Base-by-base conservation (phyloP, 2,888 invertebrate genomes). In the Lepetodrilus schrolli region DNA sequence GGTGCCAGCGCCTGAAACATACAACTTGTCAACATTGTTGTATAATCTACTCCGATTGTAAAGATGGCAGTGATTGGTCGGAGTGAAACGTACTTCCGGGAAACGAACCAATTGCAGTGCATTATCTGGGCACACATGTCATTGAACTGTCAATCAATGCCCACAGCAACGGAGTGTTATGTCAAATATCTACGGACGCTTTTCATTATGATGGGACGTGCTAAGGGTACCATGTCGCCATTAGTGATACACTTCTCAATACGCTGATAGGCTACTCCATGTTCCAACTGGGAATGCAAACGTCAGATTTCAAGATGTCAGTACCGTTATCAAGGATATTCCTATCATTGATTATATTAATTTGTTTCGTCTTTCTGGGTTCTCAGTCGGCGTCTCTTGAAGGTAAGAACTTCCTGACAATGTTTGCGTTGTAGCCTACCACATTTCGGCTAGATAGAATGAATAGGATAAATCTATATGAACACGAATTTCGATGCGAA, bases 1-100 rank as follows among this genome's bases (percentile, higher is more conserved):
- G 58, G n/a, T 26, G 30, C 10, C 2, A 58, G 34, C 58, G 34
- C 58, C 58, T 30, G 58, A 2, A 58, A 13, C 13, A 58, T 17
- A 58, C 58, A 30, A 34, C 58, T 58, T 58, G 58, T 58, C 58
- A 58, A 58, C 58, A 58, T 58, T 58, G 17, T 58, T 34, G 26
- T n/a, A n/a, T n/a, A n/a, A 7, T 1, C 10, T 17, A 30, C 13
- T n/a, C 58, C 4, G 58, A 4, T 58, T 58, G 58, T 58, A 58
- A 58, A 10, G 58, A 7, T 7, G 17, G 10, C 3, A n/a, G 5
- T 34, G 34, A 58, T 58, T 58, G 58, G 58, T 30, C 0, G 3
- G 17, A 58, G 10, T 3, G 17, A 21, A 7, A 48, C 17, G 48
- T 21, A 48, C 58, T 58, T 34, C 30, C 58, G 17, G 26, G 7